phyloP scores from a whole-genome alignment of 1,140 invertebrate species.

The Steinernema feltiae region DNA sequence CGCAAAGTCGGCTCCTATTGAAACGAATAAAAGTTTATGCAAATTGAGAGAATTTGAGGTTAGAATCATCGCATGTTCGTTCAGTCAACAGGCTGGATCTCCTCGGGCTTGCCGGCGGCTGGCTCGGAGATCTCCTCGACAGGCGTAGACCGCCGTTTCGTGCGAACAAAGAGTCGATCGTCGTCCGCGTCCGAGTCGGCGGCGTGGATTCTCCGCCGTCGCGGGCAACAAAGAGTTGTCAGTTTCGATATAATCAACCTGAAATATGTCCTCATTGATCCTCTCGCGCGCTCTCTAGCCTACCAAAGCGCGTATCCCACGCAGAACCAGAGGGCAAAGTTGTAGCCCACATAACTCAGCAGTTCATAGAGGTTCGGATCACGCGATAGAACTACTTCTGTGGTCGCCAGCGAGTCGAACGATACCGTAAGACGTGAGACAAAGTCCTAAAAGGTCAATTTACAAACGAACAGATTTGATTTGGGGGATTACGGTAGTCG shows the following conservation, averaged over 20 bases:
- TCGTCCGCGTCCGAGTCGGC: background rate
- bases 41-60: background rate
- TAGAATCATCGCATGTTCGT: background rate
- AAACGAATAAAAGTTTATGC: background rate
- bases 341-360: constrained; percentile 37
- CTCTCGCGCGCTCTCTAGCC: background rate
- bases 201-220: background rate
- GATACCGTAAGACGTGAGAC: constrained; percentile 27
- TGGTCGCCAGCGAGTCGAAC: constrained; percentile 27
- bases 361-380: constrained; percentile 34
- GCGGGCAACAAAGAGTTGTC: constrained; percentile 4
- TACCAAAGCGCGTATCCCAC: constrained; percentile 36
- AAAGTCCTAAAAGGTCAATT: constrained; percentile 26
- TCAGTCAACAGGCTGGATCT: background rate
- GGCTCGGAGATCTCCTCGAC: constrained; percentile 9
- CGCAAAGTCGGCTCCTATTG: background rate
- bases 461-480: constrained; percentile 4
- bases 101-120: background rate
- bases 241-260: background rate
- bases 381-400: constrained; percentile 23
- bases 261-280: background rate
- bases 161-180: background rate
- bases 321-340: constrained; percentile 35
- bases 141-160: background rate
- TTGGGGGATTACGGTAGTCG: constrained; percentile 18